These are phyloP conservation scores for Entosphenus tridentatus DNA, from an alignment of 2,113 vertebrate genomes.

Conservation along the genomic window DNA sequence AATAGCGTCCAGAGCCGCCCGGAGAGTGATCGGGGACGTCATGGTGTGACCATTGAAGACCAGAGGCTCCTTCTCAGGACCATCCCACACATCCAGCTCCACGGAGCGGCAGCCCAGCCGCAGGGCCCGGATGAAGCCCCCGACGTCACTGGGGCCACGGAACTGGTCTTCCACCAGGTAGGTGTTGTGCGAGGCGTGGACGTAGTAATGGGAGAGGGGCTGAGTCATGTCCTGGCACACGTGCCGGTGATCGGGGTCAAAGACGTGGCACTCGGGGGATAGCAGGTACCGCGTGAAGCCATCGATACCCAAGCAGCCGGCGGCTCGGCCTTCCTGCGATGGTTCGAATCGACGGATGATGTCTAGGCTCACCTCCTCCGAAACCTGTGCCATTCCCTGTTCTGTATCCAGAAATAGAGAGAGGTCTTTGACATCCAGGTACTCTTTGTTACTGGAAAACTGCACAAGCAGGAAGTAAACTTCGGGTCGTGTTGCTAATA, in stretches of 20 bases:
- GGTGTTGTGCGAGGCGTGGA: conserved; percentile 78
- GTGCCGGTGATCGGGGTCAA: conserved; percentile 65
- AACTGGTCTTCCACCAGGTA: conserved; percentile 78
- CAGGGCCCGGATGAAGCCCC: conserved; percentile 55
- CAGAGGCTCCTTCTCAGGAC: conserved; percentile 51
- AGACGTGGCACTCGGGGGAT: conserved; percentile 74
- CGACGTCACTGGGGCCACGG: conserved; percentile 59
- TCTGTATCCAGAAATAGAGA: conserved; percentile 81
- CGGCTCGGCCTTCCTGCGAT: conserved; percentile 48
- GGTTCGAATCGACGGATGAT: conserved; percentile 59
- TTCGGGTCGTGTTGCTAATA: conserved; percentile 79
- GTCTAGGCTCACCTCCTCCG: conserved; percentile 63
- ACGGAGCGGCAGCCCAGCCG: conserved; percentile 67
- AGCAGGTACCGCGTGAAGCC: conserved; percentile 75
- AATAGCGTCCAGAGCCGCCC: conserved; percentile 60
- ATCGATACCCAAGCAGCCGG: conserved; percentile 65
- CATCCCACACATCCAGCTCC: conserved; percentile 71
- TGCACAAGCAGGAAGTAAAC: conserved; percentile 91
- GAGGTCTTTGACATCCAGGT: conserved; percentile 70
- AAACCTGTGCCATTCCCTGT: conserved; percentile 60
- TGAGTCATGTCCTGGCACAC: conserved; percentile 83
- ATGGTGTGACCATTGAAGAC: conserved; percentile 54
- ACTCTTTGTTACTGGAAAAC: conserved; percentile 89
- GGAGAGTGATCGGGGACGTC: conserved; percentile 38
- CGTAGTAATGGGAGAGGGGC: conserved; percentile 83